Conservation (phyloP, 2,888 invertebrate species). For the Drosophila phalerata region DNA sequence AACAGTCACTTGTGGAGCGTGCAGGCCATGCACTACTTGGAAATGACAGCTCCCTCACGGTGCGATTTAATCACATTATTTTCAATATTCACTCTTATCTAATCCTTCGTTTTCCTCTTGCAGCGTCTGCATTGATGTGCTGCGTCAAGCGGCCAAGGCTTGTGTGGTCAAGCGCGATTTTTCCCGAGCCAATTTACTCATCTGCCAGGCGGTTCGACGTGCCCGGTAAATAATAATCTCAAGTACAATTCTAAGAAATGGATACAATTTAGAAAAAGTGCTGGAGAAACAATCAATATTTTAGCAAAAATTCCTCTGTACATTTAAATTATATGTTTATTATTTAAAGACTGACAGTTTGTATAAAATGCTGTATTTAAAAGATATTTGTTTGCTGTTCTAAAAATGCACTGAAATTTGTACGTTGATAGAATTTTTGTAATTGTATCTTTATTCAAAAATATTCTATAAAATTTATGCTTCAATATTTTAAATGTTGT, state of each 20-base stretch:
- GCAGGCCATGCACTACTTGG: slow-evolving; percentile 90
- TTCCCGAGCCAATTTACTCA: slow-evolving; percentile 92
- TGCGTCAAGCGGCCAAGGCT: slow-evolving; percentile 94
- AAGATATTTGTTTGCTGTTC: too few species aligned
- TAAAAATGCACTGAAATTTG: too few species aligned
- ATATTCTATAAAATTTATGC: too few species aligned
- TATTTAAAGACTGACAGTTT: too few species aligned
- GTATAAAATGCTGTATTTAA: too few species aligned
- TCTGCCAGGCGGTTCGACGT: slow-evolving; percentile 91
- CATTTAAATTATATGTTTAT: too few species aligned
- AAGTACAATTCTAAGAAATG: neutral
- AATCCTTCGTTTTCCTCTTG: neutral
- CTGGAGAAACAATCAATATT: too few species aligned
- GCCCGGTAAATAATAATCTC: slow-evolving; percentile 79
- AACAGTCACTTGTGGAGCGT: slow-evolving; percentile 92
- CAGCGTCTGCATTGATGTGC: slow-evolving; percentile 91
- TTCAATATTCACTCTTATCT: neutral
- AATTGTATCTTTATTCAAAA: too few species aligned
- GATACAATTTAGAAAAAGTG: too few species aligned
- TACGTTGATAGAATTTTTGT: too few species aligned
- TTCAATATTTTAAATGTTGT: too few species aligned
- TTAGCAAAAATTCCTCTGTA: neutral
- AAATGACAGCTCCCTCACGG: slow-evolving; percentile 88
- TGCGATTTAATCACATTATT: slow-evolving; percentile 60
- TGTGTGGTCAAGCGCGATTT: slow-evolving; percentile 96